Evolutionary conservation across 1,140 invertebrate genomes (phyloP).

Genomic region (Zaprionus capensis): DNA sequence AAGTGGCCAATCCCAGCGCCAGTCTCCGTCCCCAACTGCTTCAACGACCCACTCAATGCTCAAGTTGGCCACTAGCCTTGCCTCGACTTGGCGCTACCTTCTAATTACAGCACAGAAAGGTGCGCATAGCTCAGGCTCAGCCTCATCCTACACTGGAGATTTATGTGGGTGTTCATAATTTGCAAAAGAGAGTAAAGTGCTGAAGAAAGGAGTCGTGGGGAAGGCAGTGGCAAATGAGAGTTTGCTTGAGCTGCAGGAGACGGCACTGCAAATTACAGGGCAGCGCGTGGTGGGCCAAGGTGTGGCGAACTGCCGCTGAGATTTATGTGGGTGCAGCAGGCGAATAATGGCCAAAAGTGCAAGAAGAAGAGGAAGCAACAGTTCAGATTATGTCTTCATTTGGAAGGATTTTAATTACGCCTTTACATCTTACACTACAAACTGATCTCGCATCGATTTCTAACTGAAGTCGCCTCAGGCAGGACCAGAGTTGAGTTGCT

Average conservation of each 20-base stretch:
- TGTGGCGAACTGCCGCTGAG: not conserved
- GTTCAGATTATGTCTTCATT: conserved; percentile 8
- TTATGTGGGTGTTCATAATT: conserved; percentile 79
- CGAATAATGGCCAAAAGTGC: conserved; percentile 10
- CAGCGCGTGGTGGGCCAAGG: not conserved
- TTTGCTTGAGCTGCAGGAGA: conserved; percentile 42
- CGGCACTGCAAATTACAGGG: conserved; percentile 53
- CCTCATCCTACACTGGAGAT: conserved; percentile 50
- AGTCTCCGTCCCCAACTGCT: not conserved
- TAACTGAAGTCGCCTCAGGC: not conserved
- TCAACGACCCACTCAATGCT: conserved; percentile 33
- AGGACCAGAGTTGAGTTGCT: not conserved
- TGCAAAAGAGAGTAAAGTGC: conserved; percentile 36
- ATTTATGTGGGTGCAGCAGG: conserved; percentile 34
- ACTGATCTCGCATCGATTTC: conserved; percentile 10
- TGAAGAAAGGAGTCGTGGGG: not conserved
- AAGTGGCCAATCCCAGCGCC: conserved; percentile 65
- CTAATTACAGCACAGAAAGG: conserved; percentile 74
- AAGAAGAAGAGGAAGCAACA: not conserved
- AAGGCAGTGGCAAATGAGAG: conserved; percentile 31
- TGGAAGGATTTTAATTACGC: conserved; percentile 14
- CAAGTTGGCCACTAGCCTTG: conserved; percentile 50
- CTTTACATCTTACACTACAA: not conserved
- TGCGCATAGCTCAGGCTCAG: conserved; percentile 43
- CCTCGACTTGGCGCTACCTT: conserved; percentile 48